Base-by-base conservation (phyloP, 53 echinoderm and acorn worm genomes). In the Echinarachnius parma region DNA sequence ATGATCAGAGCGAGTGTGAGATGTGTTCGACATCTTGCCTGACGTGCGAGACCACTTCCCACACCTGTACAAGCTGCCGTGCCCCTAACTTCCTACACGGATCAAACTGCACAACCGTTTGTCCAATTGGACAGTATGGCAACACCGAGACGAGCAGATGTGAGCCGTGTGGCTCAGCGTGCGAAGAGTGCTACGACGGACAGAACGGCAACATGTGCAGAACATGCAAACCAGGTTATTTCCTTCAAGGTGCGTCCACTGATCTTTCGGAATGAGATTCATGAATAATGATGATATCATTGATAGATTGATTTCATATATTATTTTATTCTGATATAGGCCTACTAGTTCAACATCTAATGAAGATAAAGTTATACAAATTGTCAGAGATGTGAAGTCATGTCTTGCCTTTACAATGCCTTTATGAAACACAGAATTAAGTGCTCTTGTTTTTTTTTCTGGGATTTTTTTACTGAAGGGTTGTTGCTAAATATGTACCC, bases 101-200 rank as follows among this genome's bases (percentile, higher is more conserved):
- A 22, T 76, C 50, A 29, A 56, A 28, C 0, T 98, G 98, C 39
- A 52, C 69, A 5, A 49, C 44, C 3, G 20, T 29, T 2, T 98
- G 98, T 53, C 82, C 77, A 2, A 13, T 54, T 7, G 98, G 98
- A 4, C 61, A 68, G 59, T 98, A 85, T 68, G 98, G 98, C 15
- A 80, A 91, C 79, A 61, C 57, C 1, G 33, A 31, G 20, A 69
- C 28, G 25, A 47, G 82, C 4, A 45, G 27, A 16, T 98, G 98
- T 53, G 48, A 61, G 32, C 61, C 61, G 0, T 98, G 98, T 61
- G 20, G 82, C n/a, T 34, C 32, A n/a, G 45, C 79, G 4, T 96
- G 96, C n/a, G 29, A 46, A 32, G 86, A 84, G 18, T 98, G 98
- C 72, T 98, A 85, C 48, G 74, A 91, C 66, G 98, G 91, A 5